These are phyloP conservation scores for Andricus quercusramuli DNA, from an alignment of 2,888 invertebrate species.

Conservation along the genomic window DNA sequence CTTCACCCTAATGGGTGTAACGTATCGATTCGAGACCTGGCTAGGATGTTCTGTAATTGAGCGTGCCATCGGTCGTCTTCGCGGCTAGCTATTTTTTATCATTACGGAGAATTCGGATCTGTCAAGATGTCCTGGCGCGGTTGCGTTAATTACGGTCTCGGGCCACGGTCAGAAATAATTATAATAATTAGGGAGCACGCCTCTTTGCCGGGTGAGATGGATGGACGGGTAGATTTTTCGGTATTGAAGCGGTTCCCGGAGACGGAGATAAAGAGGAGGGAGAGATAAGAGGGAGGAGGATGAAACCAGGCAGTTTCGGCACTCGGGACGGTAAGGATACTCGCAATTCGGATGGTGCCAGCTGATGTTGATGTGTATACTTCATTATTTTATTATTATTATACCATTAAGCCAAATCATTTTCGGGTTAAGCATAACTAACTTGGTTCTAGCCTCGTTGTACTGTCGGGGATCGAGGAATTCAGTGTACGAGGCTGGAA, in stretches of 20 bases:
- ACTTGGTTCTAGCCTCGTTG: too few relatives aligned
- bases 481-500: too few relatives aligned
- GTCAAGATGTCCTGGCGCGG: constrained; percentile 76
- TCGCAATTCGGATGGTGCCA: constrained; percentile 14
- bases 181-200: constrained; percentile 76
- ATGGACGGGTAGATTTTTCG: constrained; percentile 68
- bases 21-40: constrained; percentile 11
- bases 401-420: too few relatives aligned
- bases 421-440: too few relatives aligned
- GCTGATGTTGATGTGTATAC: constrained; percentile 19
- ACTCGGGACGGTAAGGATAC: background rate
- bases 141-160: constrained; percentile 77
- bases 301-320: background rate
- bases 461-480: too few relatives aligned
- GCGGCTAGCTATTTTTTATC: constrained; percentile 72
- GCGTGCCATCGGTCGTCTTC: constrained; percentile 52
- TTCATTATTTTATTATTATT: background rate
- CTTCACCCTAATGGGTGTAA: constrained; percentile 30
- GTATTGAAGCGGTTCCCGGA: constrained; percentile 58
- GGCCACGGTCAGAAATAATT: constrained; percentile 73
- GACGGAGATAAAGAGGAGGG: constrained; percentile 51
- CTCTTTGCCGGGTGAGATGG: constrained; percentile 67
- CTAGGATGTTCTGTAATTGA: constrained; percentile 58
- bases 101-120: constrained; percentile 76
- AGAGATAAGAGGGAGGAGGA: constrained; percentile 51